Evolutionary conservation across 2,797 vertebrate species (phyloP).

Genomic region (Astyanax mexicanus): DNA sequence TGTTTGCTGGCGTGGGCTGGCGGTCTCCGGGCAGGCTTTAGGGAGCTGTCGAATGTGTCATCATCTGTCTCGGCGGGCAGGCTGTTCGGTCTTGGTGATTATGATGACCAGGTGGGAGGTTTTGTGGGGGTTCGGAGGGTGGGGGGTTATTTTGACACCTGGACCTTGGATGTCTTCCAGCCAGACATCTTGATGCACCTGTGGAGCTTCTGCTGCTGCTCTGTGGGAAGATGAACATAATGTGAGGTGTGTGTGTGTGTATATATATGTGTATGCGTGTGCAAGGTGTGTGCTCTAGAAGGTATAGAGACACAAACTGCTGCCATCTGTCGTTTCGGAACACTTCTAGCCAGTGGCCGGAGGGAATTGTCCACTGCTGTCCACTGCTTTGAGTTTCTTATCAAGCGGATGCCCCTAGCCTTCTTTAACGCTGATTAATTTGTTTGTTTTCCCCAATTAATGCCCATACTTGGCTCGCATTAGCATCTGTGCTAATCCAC

Average conservation of each 20-base stretch:
- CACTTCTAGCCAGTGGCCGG: constrained; percentile 68
- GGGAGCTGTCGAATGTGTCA: constrained; percentile 75
- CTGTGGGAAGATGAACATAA: constrained; percentile 38
- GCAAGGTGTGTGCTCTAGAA: not conserved
- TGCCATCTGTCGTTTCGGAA: constrained; percentile 71
- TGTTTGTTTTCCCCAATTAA: constrained; percentile 75
- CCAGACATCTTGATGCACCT: constrained; percentile 77
- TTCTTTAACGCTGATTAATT: constrained; percentile 73
- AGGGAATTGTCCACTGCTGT: constrained; percentile 65
- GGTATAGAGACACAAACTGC: constrained; percentile 34
- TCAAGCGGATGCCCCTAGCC: constrained; percentile 60
- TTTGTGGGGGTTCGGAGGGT: constrained; percentile 35
- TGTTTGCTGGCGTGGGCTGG: too few relatives aligned
- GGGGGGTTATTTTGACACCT: constrained; percentile 56
- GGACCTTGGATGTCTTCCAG: constrained; percentile 72
- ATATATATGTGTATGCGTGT: constrained; percentile 20
- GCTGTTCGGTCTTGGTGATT: constrained; percentile 56
- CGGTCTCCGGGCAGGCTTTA: constrained; percentile 68
- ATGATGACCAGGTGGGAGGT: constrained; percentile 65
- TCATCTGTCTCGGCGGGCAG: constrained; percentile 70
- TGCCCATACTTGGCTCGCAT: constrained; percentile 57
- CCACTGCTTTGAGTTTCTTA: constrained; percentile 55
- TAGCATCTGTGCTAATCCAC: constrained; percentile 64
- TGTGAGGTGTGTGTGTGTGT: not conserved
- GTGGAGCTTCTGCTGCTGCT: constrained; percentile 72